Percentiles rank a stretch among this genome's conserved stretches.
Evolutionary conservation across 2,888 invertebrate species (phyloP).

Genomic region (Amphipoea lucens): DNA sequence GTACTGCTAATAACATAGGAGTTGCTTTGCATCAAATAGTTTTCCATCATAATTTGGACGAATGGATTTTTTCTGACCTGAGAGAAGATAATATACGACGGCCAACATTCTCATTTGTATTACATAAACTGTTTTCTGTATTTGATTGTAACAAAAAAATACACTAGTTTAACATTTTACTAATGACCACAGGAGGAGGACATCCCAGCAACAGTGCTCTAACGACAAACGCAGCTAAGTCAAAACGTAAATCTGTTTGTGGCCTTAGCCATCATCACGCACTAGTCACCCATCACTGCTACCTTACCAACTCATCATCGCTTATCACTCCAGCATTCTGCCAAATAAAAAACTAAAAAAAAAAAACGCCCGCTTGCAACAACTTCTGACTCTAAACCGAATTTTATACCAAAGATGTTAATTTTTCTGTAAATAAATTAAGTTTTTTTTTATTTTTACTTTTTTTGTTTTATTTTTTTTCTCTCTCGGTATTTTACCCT

Average conservation of each 20-base stretch:
- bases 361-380: constrained; percentile 78
- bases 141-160: constrained; percentile 20
- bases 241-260: constrained; percentile 85
- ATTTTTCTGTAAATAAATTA: constrained; percentile 81
- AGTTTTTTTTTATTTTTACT: constrained; percentile 68
- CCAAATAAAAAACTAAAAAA: constrained; percentile 70
- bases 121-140: constrained; percentile 35
- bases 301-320: constrained; percentile 86
- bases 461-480: constrained; percentile 71
- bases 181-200: constrained; percentile 85
- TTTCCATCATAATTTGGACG: background rate
- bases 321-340: constrained; percentile 78
- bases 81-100: background rate
- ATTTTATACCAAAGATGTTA: constrained; percentile 76
- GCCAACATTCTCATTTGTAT: constrained; percentile 19
- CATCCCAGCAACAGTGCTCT: constrained; percentile 88
- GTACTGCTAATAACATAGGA: no score
- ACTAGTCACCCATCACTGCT: constrained; percentile 83
- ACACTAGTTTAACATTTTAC: constrained; percentile 56
- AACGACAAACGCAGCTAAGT: constrained; percentile 88
- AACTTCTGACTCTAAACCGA: constrained; percentile 61
- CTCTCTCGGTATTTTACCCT: constrained; percentile 54
- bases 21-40: background rate
- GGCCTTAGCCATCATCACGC: constrained; percentile 84
- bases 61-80: background rate